Percentiles rank a stretch among this genome's conserved stretches.
Conservation (phyloP, 2,888 invertebrate genomes). For the Gymnosoma rotundatum region DNA sequence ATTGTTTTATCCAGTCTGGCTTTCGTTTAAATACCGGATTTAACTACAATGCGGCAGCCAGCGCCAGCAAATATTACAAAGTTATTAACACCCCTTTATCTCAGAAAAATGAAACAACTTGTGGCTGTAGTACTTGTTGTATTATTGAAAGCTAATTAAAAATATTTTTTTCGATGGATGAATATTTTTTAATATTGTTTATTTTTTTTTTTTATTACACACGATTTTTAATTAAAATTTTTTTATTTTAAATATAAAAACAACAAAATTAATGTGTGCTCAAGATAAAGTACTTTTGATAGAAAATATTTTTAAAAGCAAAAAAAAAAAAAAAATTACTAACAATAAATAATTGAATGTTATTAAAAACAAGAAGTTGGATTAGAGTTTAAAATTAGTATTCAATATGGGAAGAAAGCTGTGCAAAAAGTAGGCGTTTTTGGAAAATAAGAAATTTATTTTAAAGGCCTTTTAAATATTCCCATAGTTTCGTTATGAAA, state of each 20-base stretch:
- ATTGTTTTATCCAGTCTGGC: conserved; percentile 13
- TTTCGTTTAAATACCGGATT: conserved; percentile 46
- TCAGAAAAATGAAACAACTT: conserved; percentile 9
- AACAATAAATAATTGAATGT: background rate
- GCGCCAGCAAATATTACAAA: conserved; percentile 33
- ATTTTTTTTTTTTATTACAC: conserved; percentile 20
- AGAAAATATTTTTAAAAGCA: background rate
- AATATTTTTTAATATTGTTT: background rate
- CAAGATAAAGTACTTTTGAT: background rate
- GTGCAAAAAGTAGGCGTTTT: too few species aligned
- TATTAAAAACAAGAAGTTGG: background rate
- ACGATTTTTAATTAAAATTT: conserved; percentile 66
- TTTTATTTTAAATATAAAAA: conserved; percentile 22
- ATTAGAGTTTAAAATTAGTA: background rate
- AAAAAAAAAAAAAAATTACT: background rate
- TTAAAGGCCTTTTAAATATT: too few species aligned
- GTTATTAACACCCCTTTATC: conserved; percentile 55
- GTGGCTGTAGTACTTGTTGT: background rate
- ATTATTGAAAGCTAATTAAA: conserved; percentile 50
- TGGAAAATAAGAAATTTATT: too few species aligned
- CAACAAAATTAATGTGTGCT: background rate
- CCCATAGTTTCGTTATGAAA: too few species aligned
- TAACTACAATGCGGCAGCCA: background rate
- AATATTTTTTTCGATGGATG: background rate
- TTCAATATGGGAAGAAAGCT: too few species aligned